These are phyloP conservation scores for Callimorpha dominula DNA, from an alignment of 2,888 invertebrate species.

Conservation along the genomic window DNA sequence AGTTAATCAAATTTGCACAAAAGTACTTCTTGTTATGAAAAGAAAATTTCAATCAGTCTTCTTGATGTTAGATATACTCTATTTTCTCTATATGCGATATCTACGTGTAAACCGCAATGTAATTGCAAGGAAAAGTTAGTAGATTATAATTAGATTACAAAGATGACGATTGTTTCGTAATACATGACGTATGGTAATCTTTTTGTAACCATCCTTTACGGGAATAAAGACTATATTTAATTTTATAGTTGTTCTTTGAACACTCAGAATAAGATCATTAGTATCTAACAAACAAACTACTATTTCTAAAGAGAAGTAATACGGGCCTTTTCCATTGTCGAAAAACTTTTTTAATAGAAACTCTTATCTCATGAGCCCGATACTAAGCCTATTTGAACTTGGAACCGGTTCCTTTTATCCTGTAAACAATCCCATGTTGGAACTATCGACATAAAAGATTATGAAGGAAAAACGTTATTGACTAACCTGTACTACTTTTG, in stretches of 20 bases:
- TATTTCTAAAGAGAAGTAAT: conserved; percentile 29
- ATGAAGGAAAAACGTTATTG: conserved; percentile 66
- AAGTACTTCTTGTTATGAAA: too few species aligned
- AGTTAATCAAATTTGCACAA: too few species aligned
- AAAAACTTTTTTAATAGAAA: conserved; percentile 76
- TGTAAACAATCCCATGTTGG: conserved; percentile 70
- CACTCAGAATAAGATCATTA: background rate
- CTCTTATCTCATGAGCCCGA: conserved; percentile 66
- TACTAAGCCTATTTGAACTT: conserved; percentile 69
- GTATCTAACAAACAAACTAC: conserved; percentile 35
- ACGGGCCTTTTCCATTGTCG: conserved; percentile 50
- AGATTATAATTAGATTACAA: too few species aligned
- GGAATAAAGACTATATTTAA: background rate
- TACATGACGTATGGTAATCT: too few species aligned
- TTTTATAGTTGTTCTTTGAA: background rate
- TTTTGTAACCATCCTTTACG: too few species aligned
- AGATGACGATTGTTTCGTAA: too few species aligned
- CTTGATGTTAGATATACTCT: too few species aligned
- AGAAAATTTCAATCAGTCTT: too few species aligned
- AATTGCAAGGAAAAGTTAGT: too few species aligned
- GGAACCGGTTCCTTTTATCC: conserved; percentile 58
- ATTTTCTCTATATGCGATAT: too few species aligned
- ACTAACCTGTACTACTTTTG: conserved; percentile 95
- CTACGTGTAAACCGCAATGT: too few species aligned
- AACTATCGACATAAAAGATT: conserved; percentile 66